These are phyloP conservation scores for Magallana gigas DNA, from an alignment of 1,140 invertebrate genomes.

Conservation along the genomic window DNA sequence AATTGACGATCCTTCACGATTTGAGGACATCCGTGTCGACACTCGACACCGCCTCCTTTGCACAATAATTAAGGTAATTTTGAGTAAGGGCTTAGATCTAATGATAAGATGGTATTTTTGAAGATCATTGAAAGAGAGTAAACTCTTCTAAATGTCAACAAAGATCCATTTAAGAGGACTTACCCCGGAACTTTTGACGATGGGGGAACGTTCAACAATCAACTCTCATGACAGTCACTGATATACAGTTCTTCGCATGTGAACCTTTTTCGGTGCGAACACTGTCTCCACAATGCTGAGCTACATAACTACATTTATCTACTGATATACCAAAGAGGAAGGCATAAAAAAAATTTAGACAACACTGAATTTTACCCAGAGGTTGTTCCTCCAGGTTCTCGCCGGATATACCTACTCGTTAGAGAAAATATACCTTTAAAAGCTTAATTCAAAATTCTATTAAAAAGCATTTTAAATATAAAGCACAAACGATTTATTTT, in stretches of 20 bases:
- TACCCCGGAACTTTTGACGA: conserved; percentile 27
- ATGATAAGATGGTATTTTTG: too few relatives aligned
- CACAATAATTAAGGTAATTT: too few relatives aligned
- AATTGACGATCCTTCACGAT: too few relatives aligned
- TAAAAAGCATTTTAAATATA: not conserved
- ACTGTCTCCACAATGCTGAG: conserved; percentile 7
- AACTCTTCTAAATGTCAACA: not conserved
- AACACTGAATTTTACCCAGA: conserved; percentile 29
- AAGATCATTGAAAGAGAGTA: too few relatives aligned
- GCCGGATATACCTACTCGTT: not conserved
- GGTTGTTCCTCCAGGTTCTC: conserved; percentile 24
- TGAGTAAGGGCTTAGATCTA: too few relatives aligned
- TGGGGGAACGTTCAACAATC: not conserved
- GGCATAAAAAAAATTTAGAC: not conserved
- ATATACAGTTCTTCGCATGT: conserved; percentile 19
- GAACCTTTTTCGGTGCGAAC: not conserved
- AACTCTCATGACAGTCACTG: not conserved
- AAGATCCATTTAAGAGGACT: not conserved
- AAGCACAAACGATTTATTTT: too few relatives aligned
- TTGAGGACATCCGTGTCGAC: conserved; percentile 4
- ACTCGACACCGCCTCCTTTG: not conserved
- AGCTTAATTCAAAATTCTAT: not conserved
- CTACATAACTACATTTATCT: conserved; percentile 1
- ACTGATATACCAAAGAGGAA: not conserved
- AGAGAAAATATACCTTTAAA: not conserved